phyloP scores from a whole-genome alignment of 2,113 vertebrate genomes.

The Colaptes auratus region DNA sequence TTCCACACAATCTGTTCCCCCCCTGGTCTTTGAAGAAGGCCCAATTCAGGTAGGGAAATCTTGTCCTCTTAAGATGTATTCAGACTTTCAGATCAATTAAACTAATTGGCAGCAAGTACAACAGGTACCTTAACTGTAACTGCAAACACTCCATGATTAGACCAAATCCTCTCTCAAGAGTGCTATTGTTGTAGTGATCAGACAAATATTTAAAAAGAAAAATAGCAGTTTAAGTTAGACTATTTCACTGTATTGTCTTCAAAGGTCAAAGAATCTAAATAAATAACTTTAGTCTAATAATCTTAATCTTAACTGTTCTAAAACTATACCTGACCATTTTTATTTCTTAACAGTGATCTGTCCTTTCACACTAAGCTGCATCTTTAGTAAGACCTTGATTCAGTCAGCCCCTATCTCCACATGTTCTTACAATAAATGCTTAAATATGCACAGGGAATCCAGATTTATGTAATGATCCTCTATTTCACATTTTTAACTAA shows the following conservation, averaged over 20 bases:
- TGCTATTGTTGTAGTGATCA: background rate
- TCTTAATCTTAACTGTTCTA: background rate
- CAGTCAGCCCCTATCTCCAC: background rate
- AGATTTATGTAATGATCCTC: background rate
- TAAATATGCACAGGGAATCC: background rate
- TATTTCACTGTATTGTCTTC: background rate
- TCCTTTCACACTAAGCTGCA: background rate
- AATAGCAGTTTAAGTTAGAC: background rate
- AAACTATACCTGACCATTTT: background rate
- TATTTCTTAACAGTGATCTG: background rate
- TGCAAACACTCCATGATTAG: background rate
- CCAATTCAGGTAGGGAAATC: background rate
- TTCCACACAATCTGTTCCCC: background rate
- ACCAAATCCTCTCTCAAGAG: slow-evolving; percentile 1
- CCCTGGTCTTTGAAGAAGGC: background rate
- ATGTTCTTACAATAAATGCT: background rate
- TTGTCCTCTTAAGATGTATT: background rate
- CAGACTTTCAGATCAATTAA: slow-evolving; percentile 39
- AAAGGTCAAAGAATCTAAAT: background rate
- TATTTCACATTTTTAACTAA: background rate
- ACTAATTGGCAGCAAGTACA: slow-evolving; percentile 21
- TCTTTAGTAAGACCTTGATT: background rate
- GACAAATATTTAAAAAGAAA: background rate
- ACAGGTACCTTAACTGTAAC: background rate
- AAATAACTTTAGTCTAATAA: background rate